Evolutionary conservation across 2,888 invertebrate species (phyloP).

Genomic region (Balanococcus diminutus): DNA sequence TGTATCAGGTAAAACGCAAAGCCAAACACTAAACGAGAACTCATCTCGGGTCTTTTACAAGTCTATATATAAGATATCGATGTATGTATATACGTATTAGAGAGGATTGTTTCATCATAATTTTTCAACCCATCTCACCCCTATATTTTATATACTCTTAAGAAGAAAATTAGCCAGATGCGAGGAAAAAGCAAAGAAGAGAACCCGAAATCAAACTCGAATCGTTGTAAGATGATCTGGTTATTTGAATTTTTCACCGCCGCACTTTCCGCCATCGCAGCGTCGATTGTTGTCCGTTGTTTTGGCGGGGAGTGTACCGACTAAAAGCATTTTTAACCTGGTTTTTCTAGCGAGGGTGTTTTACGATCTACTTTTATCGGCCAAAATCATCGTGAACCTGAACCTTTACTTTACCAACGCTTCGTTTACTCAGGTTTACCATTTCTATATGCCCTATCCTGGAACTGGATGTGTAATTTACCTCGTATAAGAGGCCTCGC

Average conservation of each 20-base stretch:
- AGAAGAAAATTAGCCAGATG: slow-evolving; percentile 9
- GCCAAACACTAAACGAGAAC: neutral
- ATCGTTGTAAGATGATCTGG: slow-evolving; percentile 8
- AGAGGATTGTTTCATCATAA: neutral
- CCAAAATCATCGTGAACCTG: slow-evolving; percentile 20
- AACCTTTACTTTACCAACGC: neutral
- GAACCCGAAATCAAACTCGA: neutral
- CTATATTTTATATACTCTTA: neutral
- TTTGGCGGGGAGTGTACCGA: slow-evolving; percentile 2
- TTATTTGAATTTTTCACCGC: neutral
- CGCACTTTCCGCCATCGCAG: neutral
- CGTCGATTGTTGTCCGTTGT: neutral
- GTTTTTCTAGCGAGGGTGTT: neutral
- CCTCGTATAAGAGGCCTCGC: too few species aligned
- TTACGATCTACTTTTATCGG: slow-evolving; percentile 40
- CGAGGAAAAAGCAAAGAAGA: neutral
- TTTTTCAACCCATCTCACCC: neutral
- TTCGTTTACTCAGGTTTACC: neutral
- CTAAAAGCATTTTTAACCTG: slow-evolving; percentile 29
- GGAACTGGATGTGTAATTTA: neutral
- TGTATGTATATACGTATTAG: too few species aligned
- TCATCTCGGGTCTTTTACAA: slow-evolving; percentile 12
- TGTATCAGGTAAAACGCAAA: slow-evolving; percentile 6
- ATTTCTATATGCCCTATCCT: too few species aligned
- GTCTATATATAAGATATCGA: too few species aligned